These are phyloP conservation scores for Epicampocera succincta DNA, from an alignment of 2,888 invertebrate species.

Conservation along the genomic window DNA sequence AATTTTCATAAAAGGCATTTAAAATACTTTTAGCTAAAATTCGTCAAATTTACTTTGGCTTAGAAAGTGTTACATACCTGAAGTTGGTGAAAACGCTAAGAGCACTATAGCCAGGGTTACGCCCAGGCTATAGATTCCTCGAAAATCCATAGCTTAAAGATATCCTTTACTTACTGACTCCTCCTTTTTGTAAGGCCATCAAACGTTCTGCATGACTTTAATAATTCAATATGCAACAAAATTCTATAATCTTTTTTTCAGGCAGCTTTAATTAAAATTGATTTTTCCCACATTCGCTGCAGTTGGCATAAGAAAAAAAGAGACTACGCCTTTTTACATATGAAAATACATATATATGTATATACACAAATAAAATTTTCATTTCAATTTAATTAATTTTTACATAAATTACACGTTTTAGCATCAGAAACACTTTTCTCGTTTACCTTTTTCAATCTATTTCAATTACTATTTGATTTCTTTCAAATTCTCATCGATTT, in stretches of 20 bases:
- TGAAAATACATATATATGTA: conserved; percentile 32
- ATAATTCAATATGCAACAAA: conserved; percentile 12
- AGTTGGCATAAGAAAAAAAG: conserved; percentile 33
- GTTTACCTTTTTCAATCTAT: conserved; percentile 19
- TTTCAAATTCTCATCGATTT: background rate
- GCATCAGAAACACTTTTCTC: conserved; percentile 36
- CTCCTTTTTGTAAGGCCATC: conserved; percentile 3
- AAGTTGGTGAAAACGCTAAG: conserved; percentile 30
- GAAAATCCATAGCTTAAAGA: conserved; percentile 41
- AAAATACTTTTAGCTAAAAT: conserved; percentile 49
- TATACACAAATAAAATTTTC: conserved; percentile 49
- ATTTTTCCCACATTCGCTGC: conserved; percentile 57
- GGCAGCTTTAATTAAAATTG: conserved; percentile 53
- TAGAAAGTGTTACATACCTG: conserved; percentile 59
- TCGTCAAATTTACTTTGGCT: background rate
- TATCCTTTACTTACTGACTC: conserved; percentile 61
- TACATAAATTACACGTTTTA: conserved; percentile 27
- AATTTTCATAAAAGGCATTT: conserved; percentile 47
- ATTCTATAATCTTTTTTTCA: conserved; percentile 12
- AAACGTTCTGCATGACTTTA: background rate
- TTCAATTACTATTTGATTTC: conserved; percentile 20
- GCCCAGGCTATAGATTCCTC: conserved; percentile 49
- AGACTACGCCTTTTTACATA: conserved; percentile 67
- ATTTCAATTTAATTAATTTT: conserved; percentile 8
- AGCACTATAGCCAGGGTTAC: conserved; percentile 61